These are phyloP conservation scores for Peromyscus californicus DNA, from an alignment of 2,113 vertebrate species.

Conservation along the genomic window DNA sequence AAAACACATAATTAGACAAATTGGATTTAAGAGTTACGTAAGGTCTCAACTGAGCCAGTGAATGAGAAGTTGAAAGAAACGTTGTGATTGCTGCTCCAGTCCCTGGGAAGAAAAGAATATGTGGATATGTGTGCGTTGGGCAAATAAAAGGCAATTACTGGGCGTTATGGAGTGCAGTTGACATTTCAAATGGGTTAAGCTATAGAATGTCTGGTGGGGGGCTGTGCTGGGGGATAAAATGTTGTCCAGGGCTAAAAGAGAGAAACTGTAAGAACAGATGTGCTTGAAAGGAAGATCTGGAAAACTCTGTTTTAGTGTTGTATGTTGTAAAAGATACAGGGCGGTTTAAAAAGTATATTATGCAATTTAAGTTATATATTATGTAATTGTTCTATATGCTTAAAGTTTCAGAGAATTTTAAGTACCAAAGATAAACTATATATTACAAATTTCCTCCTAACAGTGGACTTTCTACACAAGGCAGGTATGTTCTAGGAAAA, in stretches of 20 bases:
- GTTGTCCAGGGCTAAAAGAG: slow-evolving; percentile 40
- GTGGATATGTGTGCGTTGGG: slow-evolving; percentile 78
- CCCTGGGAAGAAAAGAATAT: slow-evolving; percentile 72
- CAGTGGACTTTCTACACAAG: slow-evolving; percentile 32
- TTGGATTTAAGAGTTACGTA: slow-evolving; percentile 81
- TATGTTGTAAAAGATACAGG: slow-evolving; percentile 3
- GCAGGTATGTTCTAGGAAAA: slow-evolving; percentile 53
- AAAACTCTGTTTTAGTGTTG: slow-evolving; percentile 56
- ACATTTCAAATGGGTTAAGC: slow-evolving; percentile 63
- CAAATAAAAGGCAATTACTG: slow-evolving; percentile 80
- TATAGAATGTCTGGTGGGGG: slow-evolving; percentile 49
- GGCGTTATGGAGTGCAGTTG: slow-evolving; percentile 67
- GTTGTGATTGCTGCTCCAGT: slow-evolving; percentile 70
- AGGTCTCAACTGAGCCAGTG: slow-evolving; percentile 78
- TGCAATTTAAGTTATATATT: not conserved
- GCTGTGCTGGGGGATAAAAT: slow-evolving; percentile 53
- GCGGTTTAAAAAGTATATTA: slow-evolving; percentile 12
- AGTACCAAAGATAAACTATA: not conserved
- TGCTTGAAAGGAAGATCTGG: slow-evolving; percentile 1
- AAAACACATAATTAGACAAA: slow-evolving; percentile 82
- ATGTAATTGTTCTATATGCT: slow-evolving; percentile 41
- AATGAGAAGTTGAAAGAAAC: slow-evolving; percentile 78
- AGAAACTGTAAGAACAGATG: not conserved
- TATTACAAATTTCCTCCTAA: slow-evolving; percentile 19
- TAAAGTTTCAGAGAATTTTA: slow-evolving; percentile 61